phyloP scores from a whole-genome alignment of 2,888 invertebrate genomes.

The Drosophila pegasa region DNA sequence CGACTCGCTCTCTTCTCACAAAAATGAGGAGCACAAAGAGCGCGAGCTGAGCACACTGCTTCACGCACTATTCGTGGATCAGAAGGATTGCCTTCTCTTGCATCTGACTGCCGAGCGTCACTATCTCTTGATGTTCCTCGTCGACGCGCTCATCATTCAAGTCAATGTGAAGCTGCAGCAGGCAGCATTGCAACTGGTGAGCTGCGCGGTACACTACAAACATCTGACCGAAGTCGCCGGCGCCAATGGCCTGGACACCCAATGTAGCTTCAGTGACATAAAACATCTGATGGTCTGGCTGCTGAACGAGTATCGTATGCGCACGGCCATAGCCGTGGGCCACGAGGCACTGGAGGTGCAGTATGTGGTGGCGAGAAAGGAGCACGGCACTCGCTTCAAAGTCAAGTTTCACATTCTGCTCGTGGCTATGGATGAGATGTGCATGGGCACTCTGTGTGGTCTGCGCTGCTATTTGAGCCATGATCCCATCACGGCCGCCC shows the following conservation, averaged over 20 bases:
- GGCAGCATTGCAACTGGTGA: slow-evolving; percentile 17
- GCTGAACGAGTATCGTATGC: slow-evolving; percentile 40
- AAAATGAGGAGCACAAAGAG: slow-evolving; percentile 25
- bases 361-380: slow-evolving; percentile 19
- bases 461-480: slow-evolving; percentile 43
- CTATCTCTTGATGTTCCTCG: slow-evolving; percentile 47
- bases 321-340: slow-evolving; percentile 13
- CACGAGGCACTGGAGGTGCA: slow-evolving; percentile 45
- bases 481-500: slow-evolving; percentile 28
- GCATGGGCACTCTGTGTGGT: slow-evolving; percentile 18
- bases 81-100: slow-evolving; percentile 45
- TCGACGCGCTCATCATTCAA: slow-evolving; percentile 51
- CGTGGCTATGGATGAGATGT: slow-evolving; percentile 43
- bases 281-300: slow-evolving; percentile 41
- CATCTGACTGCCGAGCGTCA: slow-evolving; percentile 42
- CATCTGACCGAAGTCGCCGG: slow-evolving; percentile 42
- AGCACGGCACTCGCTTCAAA: slow-evolving; percentile 13
- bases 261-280: slow-evolving; percentile 24
- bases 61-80: slow-evolving; percentile 45
- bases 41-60: slow-evolving; percentile 47
- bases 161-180: slow-evolving; percentile 50
- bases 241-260: slow-evolving; percentile 11
- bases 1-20: slow-evolving; percentile 31
- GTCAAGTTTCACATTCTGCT: slow-evolving; percentile 43
- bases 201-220: slow-evolving; percentile 30